Percentiles rank a stretch among this genome's conserved stretches.
Conservation (phyloP, 2,888 invertebrate species). For the Ectropis crepuscularia region DNA sequence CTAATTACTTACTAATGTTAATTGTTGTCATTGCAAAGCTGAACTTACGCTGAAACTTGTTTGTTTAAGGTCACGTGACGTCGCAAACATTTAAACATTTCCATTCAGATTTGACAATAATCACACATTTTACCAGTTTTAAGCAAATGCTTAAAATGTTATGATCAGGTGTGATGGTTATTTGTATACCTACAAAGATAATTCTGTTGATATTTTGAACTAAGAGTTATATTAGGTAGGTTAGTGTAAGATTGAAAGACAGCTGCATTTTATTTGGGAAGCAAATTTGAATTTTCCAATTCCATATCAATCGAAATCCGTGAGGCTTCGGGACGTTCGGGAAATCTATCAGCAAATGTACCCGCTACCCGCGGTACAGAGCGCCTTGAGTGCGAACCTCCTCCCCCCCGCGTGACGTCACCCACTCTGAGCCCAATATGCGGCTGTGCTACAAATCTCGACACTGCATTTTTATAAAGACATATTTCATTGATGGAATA, state of each 20-base stretch:
- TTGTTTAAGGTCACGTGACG: too few species aligned
- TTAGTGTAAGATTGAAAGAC: neutral
- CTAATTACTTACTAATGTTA: too few species aligned
- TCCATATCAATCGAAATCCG: conserved; percentile 8
- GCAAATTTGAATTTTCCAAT: conserved; percentile 12
- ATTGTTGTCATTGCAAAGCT: too few species aligned
- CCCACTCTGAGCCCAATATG: conserved; percentile 6
- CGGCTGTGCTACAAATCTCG: conserved; percentile 10
- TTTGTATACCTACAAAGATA: too few species aligned
- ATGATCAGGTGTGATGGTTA: too few species aligned
- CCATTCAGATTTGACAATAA: too few species aligned
- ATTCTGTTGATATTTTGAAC: neutral
- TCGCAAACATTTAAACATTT: too few species aligned
- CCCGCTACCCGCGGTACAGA: conserved; percentile 17
- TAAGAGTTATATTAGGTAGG: too few species aligned
- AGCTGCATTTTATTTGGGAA: conserved; percentile 1
- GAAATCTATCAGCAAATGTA: conserved; percentile 28
- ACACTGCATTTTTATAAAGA: conserved; percentile 3
- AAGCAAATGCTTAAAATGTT: too few species aligned
- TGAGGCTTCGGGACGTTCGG: conserved; percentile 11
- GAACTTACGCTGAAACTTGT: too few species aligned
- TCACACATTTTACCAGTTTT: too few species aligned
- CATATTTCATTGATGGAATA: neutral
- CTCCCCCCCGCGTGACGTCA: neutral
- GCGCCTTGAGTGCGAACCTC: conserved; percentile 4